A percentile compares a stretch with the other conserved stretches of the same genome.
Evolutionary conservation across 2,888 invertebrate species (phyloP).

Genomic region (Lottia gigantea): DNA sequence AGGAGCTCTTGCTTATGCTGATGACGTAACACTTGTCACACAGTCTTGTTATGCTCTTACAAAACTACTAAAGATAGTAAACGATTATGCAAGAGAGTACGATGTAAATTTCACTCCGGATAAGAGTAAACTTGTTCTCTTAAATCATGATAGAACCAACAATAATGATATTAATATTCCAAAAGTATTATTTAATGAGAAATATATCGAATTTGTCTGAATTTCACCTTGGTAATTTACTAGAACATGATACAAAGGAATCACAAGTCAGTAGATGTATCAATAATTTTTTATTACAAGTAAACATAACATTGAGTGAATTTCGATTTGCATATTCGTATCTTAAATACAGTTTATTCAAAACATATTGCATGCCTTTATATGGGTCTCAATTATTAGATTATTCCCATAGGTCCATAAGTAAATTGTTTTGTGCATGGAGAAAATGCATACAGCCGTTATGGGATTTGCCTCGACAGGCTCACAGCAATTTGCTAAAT

Average conservation of each 20-base stretch:
- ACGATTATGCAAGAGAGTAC: too few relatives aligned
- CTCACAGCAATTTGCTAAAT: too few relatives aligned
- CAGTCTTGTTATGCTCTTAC: too few relatives aligned
- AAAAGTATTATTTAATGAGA: too few relatives aligned
- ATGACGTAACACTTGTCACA: constrained; percentile 21
- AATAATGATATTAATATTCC: too few relatives aligned
- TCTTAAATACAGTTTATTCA: background rate
- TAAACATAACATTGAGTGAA: background rate
- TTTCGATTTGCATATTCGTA: background rate
- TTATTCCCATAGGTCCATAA: background rate
- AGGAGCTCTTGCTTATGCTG: constrained; percentile 25
- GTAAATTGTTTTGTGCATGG: background rate
- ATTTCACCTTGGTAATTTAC: too few relatives aligned
- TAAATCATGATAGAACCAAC: too few relatives aligned
- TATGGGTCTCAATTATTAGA: constrained; percentile 4
- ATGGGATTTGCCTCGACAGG: background rate
- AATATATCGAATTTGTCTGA: too few relatives aligned
- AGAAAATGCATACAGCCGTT: background rate
- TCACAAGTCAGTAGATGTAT: background rate
- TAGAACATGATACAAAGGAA: too few relatives aligned
- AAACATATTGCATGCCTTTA: constrained; percentile 3
- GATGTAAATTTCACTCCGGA: too few relatives aligned
- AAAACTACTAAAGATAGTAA: too few relatives aligned
- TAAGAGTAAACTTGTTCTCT: too few relatives aligned
- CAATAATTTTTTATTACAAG: background rate